Base-by-base conservation (phyloP, 2,113 vertebrate species). In the Hemiscyllium ocellatum region DNA sequence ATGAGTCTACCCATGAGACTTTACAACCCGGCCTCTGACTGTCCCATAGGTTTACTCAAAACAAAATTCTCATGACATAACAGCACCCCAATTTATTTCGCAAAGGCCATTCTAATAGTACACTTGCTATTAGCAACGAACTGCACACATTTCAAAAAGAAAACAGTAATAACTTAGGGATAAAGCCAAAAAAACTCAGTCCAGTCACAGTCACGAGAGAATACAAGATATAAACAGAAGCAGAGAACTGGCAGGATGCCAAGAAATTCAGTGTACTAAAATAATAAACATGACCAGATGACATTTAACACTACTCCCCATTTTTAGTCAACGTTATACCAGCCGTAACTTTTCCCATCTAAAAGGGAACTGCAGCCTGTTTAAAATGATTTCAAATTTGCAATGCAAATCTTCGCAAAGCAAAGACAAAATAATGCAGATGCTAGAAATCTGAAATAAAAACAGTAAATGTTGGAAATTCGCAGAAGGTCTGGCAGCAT, bases 281-380 rank as follows among this genome's bases (percentile, higher is more conserved):
- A 95, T 95, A 95, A 95, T 95, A 95, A 95, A 95, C 94, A 95
- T 72, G 94, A 95, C 94, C 94, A 72, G 24, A 72, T 95, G 94
- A 95, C 94, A 95, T 95, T 95, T 72, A 95, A 95, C 94, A 95
- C 26, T 26, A 95, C 37, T 95, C 26, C 50, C 94, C 94, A 95
- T 72, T 95, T 95, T 95, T 72, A 52, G 94, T 95, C 47, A 95
- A 95, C 47, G 72, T 72, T 95, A 33, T 72, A 52, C 68, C 22
- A 72, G 94, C 69, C 52, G 42, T 19, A 70, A 70, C 65, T 47
- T 37, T 95, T 72, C 68, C 33, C 47, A 52, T 95, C 94, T 52
- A 52, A 70, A 95, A 95, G 94, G 24, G 69, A 95, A 95, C 47
- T 76, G 22, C 68, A 95, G 47, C 69, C 37, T 76, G 29, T 76